These are phyloP conservation scores for Meloidogyne hapla DNA, from an alignment of 1,140 invertebrate genomes.

Conservation along the genomic window DNA sequence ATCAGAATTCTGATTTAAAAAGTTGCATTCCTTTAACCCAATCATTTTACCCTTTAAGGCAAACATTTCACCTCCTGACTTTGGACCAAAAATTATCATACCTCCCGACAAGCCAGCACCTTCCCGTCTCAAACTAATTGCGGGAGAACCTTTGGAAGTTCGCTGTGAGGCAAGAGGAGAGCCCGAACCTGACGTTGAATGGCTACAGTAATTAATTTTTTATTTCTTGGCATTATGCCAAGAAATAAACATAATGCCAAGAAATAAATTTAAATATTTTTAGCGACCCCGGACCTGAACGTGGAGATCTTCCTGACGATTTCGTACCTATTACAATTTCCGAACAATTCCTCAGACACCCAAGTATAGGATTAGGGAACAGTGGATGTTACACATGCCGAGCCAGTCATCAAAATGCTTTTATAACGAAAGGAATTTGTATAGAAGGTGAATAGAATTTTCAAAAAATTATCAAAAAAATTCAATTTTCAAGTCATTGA, in stretches of 20 bases:
- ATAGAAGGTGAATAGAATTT: slow-evolving; percentile 51
- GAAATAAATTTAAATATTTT: slow-evolving; percentile 3
- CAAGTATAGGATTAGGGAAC: slow-evolving; percentile 57
- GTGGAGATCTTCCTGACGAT: slow-evolving; percentile 63
- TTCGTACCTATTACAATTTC: slow-evolving; percentile 62
- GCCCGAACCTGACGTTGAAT: slow-evolving; percentile 64
- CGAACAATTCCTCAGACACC: slow-evolving; percentile 62
- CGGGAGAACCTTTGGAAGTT: slow-evolving; percentile 61
- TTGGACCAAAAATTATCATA: slow-evolving; percentile 49
- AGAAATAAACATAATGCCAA: not conserved
- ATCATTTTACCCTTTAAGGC: slow-evolving; percentile 7
- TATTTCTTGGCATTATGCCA: not conserved
- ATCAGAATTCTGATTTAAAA: not conserved
- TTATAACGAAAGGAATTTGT: slow-evolving; percentile 64
- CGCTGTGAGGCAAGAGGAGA: slow-evolving; percentile 62
- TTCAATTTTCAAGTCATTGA: slow-evolving; percentile 50
- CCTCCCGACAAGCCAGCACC: slow-evolving; percentile 15
- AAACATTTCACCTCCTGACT: not conserved
- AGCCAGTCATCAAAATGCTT: slow-evolving; percentile 57
- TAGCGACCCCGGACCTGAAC: slow-evolving; percentile 62
- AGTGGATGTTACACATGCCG: slow-evolving; percentile 61
- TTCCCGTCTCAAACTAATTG: slow-evolving; percentile 35
- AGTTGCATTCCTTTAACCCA: not conserved
- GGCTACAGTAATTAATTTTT: slow-evolving; percentile 55
- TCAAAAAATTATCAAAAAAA: not conserved